Percentiles rank a stretch among this genome's conserved stretches.
These are phyloP conservation scores for Calameuta filiformis DNA, from an alignment of 2,888 invertebrate species.

Conservation along the genomic window DNA sequence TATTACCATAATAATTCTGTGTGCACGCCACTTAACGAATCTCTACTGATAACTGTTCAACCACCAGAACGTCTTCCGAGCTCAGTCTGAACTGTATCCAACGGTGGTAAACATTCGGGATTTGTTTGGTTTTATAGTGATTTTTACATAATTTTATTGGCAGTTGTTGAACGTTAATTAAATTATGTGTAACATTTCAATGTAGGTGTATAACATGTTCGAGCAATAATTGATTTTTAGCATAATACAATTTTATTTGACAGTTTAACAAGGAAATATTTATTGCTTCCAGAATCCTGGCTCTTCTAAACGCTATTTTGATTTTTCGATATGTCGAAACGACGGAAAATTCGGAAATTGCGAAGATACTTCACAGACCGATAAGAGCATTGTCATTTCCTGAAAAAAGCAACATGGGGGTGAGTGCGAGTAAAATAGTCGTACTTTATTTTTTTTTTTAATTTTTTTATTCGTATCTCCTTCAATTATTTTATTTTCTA, in stretches of 20 bases:
- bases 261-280: background rate
- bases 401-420: constrained; percentile 58
- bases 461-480: background rate
- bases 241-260: background rate
- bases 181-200: background rate
- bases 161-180: background rate
- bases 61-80: background rate
- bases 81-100: background rate
- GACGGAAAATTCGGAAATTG: constrained; percentile 51
- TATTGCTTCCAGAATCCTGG: background rate
- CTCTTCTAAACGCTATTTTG: background rate
- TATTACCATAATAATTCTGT: constrained; percentile 33
- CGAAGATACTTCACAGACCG: constrained; percentile 56
- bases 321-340: background rate
- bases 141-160: background rate
- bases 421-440: constrained; percentile 38
- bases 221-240: background rate
- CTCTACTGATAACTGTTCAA: background rate
- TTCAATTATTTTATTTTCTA: background rate
- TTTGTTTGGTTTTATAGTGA: background rate
- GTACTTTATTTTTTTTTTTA: background rate
- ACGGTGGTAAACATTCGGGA: background rate
- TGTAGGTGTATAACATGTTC: background rate
- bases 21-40: constrained; percentile 40
- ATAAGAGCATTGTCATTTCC: constrained; percentile 60